Evolutionary conservation across 2,888 invertebrate species (phyloP).

Genomic region (Chrysina gloriosa): DNA sequence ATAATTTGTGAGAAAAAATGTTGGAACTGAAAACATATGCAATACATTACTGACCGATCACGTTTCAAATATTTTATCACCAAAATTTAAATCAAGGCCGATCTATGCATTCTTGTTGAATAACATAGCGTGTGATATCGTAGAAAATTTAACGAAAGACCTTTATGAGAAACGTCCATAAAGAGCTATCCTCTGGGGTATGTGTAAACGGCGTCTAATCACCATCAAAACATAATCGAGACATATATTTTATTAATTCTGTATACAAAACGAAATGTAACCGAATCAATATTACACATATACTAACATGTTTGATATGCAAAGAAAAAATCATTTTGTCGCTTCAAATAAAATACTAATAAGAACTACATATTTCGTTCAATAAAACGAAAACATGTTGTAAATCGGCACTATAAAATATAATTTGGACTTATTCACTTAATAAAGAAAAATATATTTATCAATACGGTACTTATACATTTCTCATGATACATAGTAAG

Average conservation of each 20-base stretch:
- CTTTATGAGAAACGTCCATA: too few relatives aligned
- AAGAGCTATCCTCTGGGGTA: too few relatives aligned
- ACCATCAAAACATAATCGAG: neutral
- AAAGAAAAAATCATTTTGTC: neutral
- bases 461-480: conserved; percentile 11
- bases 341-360: neutral
- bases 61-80: too few relatives aligned
- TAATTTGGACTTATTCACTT: conserved; percentile 7
- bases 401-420: conserved; percentile 20
- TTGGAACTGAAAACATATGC: too few relatives aligned
- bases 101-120: too few relatives aligned
- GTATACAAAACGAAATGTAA: conserved; percentile 8
- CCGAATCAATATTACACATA: neutral
- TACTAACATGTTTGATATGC: neutral
- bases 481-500: conserved; percentile 23
- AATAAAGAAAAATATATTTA: conserved; percentile 32
- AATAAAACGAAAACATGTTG: neutral
- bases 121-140: too few relatives aligned
- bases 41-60: too few relatives aligned
- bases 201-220: too few relatives aligned
- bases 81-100: too few relatives aligned
- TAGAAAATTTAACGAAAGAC: too few relatives aligned
- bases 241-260: conserved; percentile 11
- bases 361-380: neutral
- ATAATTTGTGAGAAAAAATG: too few relatives aligned